These are phyloP conservation scores for Antitype chi DNA, from an alignment of 2,888 invertebrate genomes.

Conservation along the genomic window DNA sequence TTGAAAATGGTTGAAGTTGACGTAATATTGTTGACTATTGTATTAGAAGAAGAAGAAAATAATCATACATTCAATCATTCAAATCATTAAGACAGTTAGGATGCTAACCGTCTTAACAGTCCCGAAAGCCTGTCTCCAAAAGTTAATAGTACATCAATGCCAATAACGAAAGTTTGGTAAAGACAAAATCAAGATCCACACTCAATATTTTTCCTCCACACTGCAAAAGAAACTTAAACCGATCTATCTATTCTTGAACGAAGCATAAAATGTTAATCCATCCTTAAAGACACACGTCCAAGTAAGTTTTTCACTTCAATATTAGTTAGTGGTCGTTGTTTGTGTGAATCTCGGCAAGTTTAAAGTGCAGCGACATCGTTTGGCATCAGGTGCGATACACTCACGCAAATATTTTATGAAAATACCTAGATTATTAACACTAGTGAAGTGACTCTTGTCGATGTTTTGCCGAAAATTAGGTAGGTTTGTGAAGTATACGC, in stretches of 20 bases:
- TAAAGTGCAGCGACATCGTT: constrained; percentile 85
- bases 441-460: constrained; percentile 75
- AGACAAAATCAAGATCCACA: constrained; percentile 15
- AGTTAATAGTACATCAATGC: constrained; percentile 10
- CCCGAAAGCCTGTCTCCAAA: not conserved
- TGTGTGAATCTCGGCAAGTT: constrained; percentile 87
- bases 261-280: constrained; percentile 54
- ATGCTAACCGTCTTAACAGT: not conserved
- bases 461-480: constrained; percentile 62
- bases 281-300: constrained; percentile 61
- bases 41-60: too few relatives aligned
- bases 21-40: too few relatives aligned
- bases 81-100: too few relatives aligned
- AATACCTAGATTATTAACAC: constrained; percentile 83
- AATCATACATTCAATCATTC: too few relatives aligned
- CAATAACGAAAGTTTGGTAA: not conserved
- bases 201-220: constrained; percentile 21
- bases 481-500: not conserved
- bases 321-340: constrained; percentile 66
- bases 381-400: constrained; percentile 88
- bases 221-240: constrained; percentile 17
- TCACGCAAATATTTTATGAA: constrained; percentile 90
- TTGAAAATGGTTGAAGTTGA: too few relatives aligned
- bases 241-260: constrained; percentile 20
- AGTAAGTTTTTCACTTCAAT: constrained; percentile 64